These are phyloP conservation scores for Yponomeuta plumbellus DNA, from an alignment of 2,888 invertebrate genomes.

Conservation along the genomic window DNA sequence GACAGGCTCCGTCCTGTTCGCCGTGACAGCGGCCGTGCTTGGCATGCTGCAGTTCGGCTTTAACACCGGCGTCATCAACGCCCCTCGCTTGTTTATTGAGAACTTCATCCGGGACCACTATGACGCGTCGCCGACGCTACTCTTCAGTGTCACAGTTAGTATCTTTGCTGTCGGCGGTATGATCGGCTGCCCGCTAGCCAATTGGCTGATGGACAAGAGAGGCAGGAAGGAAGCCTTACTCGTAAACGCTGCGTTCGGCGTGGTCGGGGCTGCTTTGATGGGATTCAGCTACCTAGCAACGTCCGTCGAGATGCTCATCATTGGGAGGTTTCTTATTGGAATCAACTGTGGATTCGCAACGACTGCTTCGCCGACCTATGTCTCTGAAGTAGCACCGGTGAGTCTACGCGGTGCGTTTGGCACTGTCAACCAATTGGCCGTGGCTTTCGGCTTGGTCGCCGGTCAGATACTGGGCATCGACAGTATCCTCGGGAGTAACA, in stretches of 20 bases:
- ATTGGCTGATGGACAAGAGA: slow-evolving; percentile 81
- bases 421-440: slow-evolving; percentile 69
- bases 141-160: slow-evolving; percentile 82
- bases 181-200: slow-evolving; percentile 85
- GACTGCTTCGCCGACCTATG: slow-evolving; percentile 69
- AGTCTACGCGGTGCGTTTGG: slow-evolving; percentile 65
- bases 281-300: slow-evolving; percentile 78
- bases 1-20: slow-evolving; percentile 79
- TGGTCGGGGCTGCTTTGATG: slow-evolving; percentile 80
- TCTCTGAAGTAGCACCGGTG: slow-evolving; percentile 67
- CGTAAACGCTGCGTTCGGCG: slow-evolving; percentile 79
- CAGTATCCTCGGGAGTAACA: slow-evolving; percentile 58
- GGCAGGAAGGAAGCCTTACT: slow-evolving; percentile 82
- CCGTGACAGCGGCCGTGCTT: slow-evolving; percentile 80
- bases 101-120: slow-evolving; percentile 77
- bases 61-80: slow-evolving; percentile 84
- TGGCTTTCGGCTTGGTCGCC: slow-evolving; percentile 61
- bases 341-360: slow-evolving; percentile 82
- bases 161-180: slow-evolving; percentile 88
- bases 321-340: slow-evolving; percentile 84
- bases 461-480: slow-evolving; percentile 68
- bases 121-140: slow-evolving; percentile 60
- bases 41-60: slow-evolving; percentile 84
- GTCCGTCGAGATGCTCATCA: slow-evolving; percentile 82
- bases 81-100: slow-evolving; percentile 79